phyloP scores from a whole-genome alignment of 2,888 invertebrate genomes.

The Chironomus tentans region DNA sequence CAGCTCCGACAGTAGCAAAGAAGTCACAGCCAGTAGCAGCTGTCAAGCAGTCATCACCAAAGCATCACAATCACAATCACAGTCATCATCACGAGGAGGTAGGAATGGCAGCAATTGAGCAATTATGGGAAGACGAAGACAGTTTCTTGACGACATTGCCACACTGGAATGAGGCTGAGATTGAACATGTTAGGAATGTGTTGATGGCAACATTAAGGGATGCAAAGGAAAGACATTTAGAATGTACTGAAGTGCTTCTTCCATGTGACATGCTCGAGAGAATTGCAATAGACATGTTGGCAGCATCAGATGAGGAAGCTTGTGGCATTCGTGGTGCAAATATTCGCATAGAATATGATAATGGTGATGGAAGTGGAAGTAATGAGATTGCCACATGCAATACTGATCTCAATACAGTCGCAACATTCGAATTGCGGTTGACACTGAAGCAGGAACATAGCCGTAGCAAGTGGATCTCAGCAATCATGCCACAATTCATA shows the following conservation, averaged over 20 bases:
- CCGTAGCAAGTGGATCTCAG: slow-evolving; percentile 70
- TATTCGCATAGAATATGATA: slow-evolving; percentile 74
- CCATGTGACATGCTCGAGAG: slow-evolving; percentile 72
- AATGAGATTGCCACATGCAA: slow-evolving; percentile 67
- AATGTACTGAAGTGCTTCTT: slow-evolving; percentile 75
- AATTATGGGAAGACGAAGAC: slow-evolving; percentile 1
- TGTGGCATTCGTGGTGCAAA: slow-evolving; percentile 82
- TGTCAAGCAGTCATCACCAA: background rate
- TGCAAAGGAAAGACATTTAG: slow-evolving; percentile 69
- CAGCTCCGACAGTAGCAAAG: background rate
- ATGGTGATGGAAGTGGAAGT: slow-evolving; percentile 52
- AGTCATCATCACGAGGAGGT: background rate
- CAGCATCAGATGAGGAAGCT: slow-evolving; percentile 79
- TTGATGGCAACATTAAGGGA: slow-evolving; percentile 68
- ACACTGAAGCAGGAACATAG: slow-evolving; percentile 62
- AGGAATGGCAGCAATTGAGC: background rate
- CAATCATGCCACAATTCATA: slow-evolving; percentile 67
- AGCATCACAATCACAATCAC: background rate
- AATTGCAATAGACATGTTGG: slow-evolving; percentile 69
- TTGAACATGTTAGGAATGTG: slow-evolving; percentile 56
- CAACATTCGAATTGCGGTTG: slow-evolving; percentile 83
- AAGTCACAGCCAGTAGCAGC: no score
- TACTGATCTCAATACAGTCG: slow-evolving; percentile 76
- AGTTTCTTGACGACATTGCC: slow-evolving; percentile 27
- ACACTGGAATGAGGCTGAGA: slow-evolving; percentile 34